Conservation (phyloP, 2,113 vertebrate species). For the Poeciliopsis prolifica region DNA sequence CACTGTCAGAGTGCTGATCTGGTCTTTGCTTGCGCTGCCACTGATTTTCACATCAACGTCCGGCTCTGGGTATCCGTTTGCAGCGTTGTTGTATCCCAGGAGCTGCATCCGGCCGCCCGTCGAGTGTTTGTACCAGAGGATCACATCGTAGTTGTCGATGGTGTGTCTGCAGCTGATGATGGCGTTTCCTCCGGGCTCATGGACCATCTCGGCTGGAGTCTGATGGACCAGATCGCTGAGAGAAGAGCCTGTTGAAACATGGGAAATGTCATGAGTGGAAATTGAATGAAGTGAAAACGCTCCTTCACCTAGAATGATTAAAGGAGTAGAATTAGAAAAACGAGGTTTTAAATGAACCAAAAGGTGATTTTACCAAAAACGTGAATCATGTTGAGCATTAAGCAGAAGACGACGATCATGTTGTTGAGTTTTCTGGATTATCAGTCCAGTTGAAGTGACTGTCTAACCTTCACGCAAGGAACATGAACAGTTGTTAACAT, state of each 20-base stretch:
- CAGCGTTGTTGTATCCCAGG: constrained; percentile 1
- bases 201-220: neutral
- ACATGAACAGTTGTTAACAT: neutral
- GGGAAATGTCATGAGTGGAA: no score
- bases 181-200: neutral
- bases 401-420: constrained; percentile 1
- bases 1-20: constrained; percentile 25
- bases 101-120: neutral
- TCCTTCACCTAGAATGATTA: neutral
- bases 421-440: neutral
- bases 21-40: constrained; percentile 12
- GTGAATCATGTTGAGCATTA: neutral
- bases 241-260: neutral
- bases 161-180: constrained; percentile 43
- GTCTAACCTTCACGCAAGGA: neutral
- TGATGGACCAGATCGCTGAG: neutral
- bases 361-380: constrained; percentile 10
- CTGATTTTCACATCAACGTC: constrained; percentile 3
- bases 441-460: neutral
- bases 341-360: neutral
- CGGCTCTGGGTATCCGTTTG: neutral
- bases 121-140: constrained; percentile 60
- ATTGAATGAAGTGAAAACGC: neutral
- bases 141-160: neutral
- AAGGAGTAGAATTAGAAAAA: neutral